Percentiles rank a stretch among this genome's conserved stretches.
These are phyloP conservation scores for Chrysogorgia sp. DNA, from an alignment of 92 coral and sea anemone species.

Conservation along the genomic window DNA sequence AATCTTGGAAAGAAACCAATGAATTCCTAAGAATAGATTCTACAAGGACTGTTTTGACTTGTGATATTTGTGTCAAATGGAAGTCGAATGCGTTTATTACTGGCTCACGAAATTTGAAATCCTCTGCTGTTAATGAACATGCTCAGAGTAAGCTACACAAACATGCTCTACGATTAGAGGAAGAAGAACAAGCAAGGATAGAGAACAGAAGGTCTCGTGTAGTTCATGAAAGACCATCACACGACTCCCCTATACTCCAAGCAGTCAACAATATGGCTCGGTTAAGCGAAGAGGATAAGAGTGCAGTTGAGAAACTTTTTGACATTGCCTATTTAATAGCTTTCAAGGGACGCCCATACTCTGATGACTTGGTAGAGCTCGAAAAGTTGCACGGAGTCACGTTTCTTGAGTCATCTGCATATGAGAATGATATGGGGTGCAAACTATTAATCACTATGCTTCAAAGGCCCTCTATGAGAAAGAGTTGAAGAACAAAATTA, in stretches of 20 bases:
- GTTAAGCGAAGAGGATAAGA: slow-evolving; percentile 56
- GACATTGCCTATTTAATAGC: slow-evolving; percentile 62
- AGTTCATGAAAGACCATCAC: slow-evolving; percentile 21
- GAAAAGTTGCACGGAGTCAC: slow-evolving; percentile 49
- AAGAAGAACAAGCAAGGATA: slow-evolving; percentile 58
- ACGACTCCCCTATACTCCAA: slow-evolving; percentile 48
- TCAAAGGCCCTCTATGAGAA: slow-evolving; percentile 60
- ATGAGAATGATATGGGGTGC: slow-evolving; percentile 64
- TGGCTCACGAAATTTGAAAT: slow-evolving; percentile 48
- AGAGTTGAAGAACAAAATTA: no score
- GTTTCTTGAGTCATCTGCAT: slow-evolving; percentile 52
- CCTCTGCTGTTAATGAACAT: slow-evolving; percentile 57
- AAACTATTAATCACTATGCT: slow-evolving; percentile 60
- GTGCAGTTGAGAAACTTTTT: slow-evolving; percentile 60
- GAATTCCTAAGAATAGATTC: background rate
- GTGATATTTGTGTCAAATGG: slow-evolving; percentile 22
- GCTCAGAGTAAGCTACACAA: slow-evolving; percentile 60
- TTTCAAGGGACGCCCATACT: slow-evolving; percentile 61
- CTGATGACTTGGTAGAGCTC: slow-evolving; percentile 47
- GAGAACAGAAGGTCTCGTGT: slow-evolving; percentile 64
- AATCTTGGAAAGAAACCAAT: background rate
- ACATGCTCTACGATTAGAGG: slow-evolving; percentile 60
- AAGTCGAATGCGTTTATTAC: slow-evolving; percentile 44
- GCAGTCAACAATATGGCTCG: slow-evolving; percentile 51
- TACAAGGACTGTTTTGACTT: background rate